These are phyloP conservation scores for zebrafish (Danio rerio) DNA, from an alignment of 2,113 vertebrate genomes.

Conservation along the genomic window DNA sequence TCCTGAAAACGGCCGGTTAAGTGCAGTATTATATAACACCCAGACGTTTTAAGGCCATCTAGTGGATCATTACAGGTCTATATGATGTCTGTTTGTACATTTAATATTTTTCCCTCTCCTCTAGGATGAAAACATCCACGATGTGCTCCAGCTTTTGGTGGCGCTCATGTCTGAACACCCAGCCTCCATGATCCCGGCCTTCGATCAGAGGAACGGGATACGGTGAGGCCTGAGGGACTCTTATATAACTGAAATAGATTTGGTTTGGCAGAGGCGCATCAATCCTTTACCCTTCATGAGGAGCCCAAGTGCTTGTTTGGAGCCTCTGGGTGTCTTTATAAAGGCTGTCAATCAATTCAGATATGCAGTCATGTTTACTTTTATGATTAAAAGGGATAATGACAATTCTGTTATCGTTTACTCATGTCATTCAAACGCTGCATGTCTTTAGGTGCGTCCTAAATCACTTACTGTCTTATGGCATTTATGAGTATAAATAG, in stretches of 20 bases:
- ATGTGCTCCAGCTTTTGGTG: conserved; percentile 95
- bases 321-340: background rate
- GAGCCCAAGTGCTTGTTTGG: background rate
- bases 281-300: background rate
- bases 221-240: conserved; percentile 77
- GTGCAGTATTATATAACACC: conserved; percentile 29
- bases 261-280: background rate
- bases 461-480: too few species aligned
- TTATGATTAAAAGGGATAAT: background rate
- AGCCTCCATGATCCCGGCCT: conserved; percentile 98
- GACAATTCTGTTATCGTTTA: too few species aligned
- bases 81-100: background rate
- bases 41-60: conserved; percentile 3
- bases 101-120: conserved; percentile 33
- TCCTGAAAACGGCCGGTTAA: conserved; percentile 58
- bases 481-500: too few species aligned
- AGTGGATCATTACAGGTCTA: conserved; percentile 22
- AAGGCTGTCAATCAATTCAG: background rate
- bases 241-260: conserved; percentile 35
- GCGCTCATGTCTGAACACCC: conserved; percentile 99
- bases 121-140: conserved; percentile 99
- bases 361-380: background rate
- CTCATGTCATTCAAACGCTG: too few species aligned
- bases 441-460: too few species aligned
- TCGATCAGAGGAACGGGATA: conserved; percentile 98